phyloP scores from a whole-genome alignment of 1,140 invertebrate genomes.

The Pogonus chalceus region DNA sequence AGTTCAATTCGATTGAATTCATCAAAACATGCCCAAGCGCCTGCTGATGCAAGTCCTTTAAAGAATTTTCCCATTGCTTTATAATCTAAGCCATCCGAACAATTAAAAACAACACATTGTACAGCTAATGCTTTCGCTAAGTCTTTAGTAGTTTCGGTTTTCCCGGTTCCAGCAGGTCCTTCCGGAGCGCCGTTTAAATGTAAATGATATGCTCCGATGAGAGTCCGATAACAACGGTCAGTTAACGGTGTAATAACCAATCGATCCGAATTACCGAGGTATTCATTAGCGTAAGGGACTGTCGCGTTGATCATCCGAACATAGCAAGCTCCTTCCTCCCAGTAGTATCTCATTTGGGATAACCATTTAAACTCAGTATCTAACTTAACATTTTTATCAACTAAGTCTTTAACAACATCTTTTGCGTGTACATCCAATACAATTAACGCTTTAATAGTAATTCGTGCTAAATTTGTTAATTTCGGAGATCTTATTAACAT shows the following conservation, averaged over 20 bases:
- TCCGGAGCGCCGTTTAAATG: constrained; percentile 83
- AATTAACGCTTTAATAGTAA: constrained; percentile 76
- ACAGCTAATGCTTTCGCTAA: constrained; percentile 82
- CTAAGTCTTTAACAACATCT: constrained; percentile 71
- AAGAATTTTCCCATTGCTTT: constrained; percentile 90
- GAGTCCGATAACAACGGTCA: constrained; percentile 74
- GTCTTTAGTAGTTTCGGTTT: constrained; percentile 85
- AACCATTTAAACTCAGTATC: constrained; percentile 87
- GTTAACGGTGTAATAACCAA: constrained; percentile 76
- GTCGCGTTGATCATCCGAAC: constrained; percentile 84
- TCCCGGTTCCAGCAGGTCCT: constrained; percentile 75
- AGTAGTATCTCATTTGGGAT: constrained; percentile 84
- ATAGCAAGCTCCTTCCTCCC: constrained; percentile 65
- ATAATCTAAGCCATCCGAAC: constrained; percentile 87
- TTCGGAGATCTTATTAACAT: constrained; percentile 45
- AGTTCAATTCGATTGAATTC: constrained; percentile 92
- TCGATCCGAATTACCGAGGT: constrained; percentile 67
- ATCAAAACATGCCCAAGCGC: constrained; percentile 91
- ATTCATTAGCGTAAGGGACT: constrained; percentile 83
- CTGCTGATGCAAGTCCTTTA: constrained; percentile 76
- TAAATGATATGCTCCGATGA: constrained; percentile 79
- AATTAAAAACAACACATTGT: constrained; percentile 90
- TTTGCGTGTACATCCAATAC: constrained; percentile 87
- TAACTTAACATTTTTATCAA: constrained; percentile 49
- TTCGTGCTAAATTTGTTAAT: constrained; percentile 52